A percentile compares a stretch with the other conserved stretches of the same genome.
These are phyloP conservation scores for Stichodactyla mertensii DNA, from an alignment of 64 coral and sea anemone species.

Conservation along the genomic window DNA sequence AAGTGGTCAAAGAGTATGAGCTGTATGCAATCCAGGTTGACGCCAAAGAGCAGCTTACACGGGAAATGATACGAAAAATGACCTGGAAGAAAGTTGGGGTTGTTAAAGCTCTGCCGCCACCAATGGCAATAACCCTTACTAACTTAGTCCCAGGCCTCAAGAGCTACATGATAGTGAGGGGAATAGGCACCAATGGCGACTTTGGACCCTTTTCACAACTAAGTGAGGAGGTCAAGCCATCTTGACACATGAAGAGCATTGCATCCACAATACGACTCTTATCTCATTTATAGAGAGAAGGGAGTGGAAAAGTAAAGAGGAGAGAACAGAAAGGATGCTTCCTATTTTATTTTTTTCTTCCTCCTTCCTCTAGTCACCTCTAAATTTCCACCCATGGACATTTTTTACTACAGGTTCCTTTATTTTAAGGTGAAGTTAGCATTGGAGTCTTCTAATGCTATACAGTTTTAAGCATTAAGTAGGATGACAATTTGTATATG, in stretches of 20 bases:
- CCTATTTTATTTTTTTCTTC: no score
- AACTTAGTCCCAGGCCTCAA: background rate
- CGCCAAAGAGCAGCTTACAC: background rate
- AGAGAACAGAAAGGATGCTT: no score
- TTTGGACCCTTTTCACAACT: background rate
- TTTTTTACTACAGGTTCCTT: no score
- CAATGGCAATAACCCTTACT: constrained; percentile 26
- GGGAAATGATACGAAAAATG: background rate
- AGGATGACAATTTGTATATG: no score
- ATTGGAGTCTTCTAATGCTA: no score
- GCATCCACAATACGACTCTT: no score
- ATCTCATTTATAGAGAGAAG: no score
- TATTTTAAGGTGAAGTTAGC: no score
- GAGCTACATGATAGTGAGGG: constrained; percentile 14
- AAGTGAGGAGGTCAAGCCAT: background rate
- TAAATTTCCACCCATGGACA: no score
- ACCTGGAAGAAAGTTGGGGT: background rate
- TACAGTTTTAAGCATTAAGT: no score
- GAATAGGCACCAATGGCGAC: background rate
- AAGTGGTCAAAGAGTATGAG: background rate
- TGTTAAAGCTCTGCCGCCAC: constrained; percentile 17
- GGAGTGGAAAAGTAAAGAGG: no score
- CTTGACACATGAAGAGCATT: background rate
- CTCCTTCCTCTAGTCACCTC: no score
- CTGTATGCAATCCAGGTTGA: background rate